Percentiles rank a stretch among this genome's conserved stretches.
Conservation (phyloP, 2,888 invertebrate species). For the Acronicta leporina region DNA sequence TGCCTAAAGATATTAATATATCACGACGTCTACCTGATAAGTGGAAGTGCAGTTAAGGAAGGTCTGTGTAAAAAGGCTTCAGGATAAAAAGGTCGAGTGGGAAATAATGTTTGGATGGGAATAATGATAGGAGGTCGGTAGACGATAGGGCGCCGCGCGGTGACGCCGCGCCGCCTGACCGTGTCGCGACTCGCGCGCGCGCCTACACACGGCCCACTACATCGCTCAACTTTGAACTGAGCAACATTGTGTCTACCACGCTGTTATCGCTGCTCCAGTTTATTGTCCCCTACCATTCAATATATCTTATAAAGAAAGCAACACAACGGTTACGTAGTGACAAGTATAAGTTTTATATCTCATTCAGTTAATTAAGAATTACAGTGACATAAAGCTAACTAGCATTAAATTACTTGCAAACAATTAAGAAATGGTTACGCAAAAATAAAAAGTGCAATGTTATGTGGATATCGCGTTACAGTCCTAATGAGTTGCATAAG, state of each 20-base stretch:
- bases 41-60: conserved; percentile 38
- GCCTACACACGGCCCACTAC: conserved; percentile 51
- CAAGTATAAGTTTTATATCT: conserved; percentile 11
- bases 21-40: conserved; percentile 47
- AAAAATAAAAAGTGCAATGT: conserved; percentile 37
- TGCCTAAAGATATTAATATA: conserved; percentile 40
- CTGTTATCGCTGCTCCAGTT: conserved; percentile 35
- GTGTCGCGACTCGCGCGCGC: conserved; percentile 61
- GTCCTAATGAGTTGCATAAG: conserved; percentile 48
- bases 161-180: conserved; percentile 80
- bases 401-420: conserved; percentile 24
- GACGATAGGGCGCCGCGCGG: conserved; percentile 84
- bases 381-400: conserved; percentile 16
- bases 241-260: conserved; percentile 8
- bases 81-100: conserved; percentile 57
- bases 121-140: conserved; percentile 81
- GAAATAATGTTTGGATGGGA: conserved; percentile 71
- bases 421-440: conserved; percentile 34
- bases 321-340: conserved; percentile 20
- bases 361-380: conserved; percentile 26
- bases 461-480: conserved; percentile 34
- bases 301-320: conserved; percentile 31
- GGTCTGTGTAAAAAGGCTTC: conserved; percentile 51
- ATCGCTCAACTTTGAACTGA: conserved; percentile 47
- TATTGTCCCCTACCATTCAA: conserved; percentile 11